Percentiles rank a stretch among this genome's conserved stretches.
Conservation (phyloP, 2,113 vertebrate genomes). For the Phyllopteryx taeniolatus region DNA sequence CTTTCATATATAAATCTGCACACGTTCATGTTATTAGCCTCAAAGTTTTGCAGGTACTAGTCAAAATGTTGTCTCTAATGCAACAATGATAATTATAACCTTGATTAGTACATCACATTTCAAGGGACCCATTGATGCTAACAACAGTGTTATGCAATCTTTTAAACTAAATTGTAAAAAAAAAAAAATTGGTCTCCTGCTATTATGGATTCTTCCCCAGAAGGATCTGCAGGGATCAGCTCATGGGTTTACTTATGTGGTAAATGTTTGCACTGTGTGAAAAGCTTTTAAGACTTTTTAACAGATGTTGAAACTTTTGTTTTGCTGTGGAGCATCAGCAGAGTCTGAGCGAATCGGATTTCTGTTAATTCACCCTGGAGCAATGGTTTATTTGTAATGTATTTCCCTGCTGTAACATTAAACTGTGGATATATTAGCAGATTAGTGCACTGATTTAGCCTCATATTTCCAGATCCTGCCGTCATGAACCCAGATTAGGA, state of each 20-base stretch:
- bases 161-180: no score
- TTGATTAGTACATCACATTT: no score
- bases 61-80: no score
- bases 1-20: no score
- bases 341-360: not conserved
- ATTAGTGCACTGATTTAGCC: conserved; percentile 10
- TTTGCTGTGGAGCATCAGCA: conserved; percentile 20
- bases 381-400: not conserved
- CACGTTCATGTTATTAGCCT: no score
- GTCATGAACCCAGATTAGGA: conserved; percentile 1
- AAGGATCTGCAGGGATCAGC: conserved; percentile 84
- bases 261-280: conserved; percentile 76
- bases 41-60: no score
- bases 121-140: no score
- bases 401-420: conserved; percentile 2
- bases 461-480: not conserved
- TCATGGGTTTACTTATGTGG: conserved; percentile 97
- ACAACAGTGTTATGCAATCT: no score
- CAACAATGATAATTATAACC: no score
- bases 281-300: conserved; percentile 11
- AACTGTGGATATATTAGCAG: conserved; percentile 28
- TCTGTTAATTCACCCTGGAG: conserved; percentile 6
- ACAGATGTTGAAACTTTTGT: not conserved
- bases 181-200: conserved; percentile 1
- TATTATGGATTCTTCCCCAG: conserved; percentile 65